Evolutionary conservation across 2,888 invertebrate species (phyloP).

Genomic region (Lasiommata megera): DNA sequence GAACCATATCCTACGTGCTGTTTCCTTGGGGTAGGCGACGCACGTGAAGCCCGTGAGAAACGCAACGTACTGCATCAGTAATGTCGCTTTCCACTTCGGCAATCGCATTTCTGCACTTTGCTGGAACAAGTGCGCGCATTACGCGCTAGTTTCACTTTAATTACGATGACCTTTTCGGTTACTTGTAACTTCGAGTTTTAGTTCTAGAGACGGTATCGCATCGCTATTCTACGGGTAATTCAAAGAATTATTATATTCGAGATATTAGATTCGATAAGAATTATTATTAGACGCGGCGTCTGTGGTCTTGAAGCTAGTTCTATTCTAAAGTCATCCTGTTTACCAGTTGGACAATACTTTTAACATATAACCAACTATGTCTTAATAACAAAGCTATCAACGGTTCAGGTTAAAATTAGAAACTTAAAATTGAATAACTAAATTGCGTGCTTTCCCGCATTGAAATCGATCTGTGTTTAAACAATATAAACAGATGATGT

Average conservation of each 20-base stretch:
- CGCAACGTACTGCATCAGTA: constrained; percentile 60
- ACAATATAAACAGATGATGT: constrained; percentile 50
- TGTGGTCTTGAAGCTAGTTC: too few relatives aligned
- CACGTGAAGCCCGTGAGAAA: constrained; percentile 65
- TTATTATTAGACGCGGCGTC: too few relatives aligned
- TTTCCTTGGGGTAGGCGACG: constrained; percentile 50
- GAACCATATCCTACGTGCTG: constrained; percentile 70
- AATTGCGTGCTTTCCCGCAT: constrained; percentile 41
- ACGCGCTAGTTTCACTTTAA: constrained; percentile 12
- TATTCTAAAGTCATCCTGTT: too few relatives aligned
- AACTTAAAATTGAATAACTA: background rate
- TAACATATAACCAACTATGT: too few relatives aligned
- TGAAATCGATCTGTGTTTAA: constrained; percentile 41
- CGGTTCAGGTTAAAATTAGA: too few relatives aligned
- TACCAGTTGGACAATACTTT: too few relatives aligned
- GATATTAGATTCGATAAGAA: too few relatives aligned
- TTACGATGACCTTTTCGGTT: constrained; percentile 6
- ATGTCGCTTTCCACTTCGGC: constrained; percentile 53
- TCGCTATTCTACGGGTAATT: too few relatives aligned
- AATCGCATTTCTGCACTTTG: constrained; percentile 45
- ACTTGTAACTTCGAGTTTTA: background rate
- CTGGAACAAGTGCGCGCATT: constrained; percentile 17
- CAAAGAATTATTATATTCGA: too few relatives aligned
- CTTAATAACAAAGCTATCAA: too few relatives aligned
- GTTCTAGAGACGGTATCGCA: too few relatives aligned